These are phyloP conservation scores for Syrphus vitripennis DNA, from an alignment of 2,888 invertebrate genomes.

Conservation along the genomic window DNA sequence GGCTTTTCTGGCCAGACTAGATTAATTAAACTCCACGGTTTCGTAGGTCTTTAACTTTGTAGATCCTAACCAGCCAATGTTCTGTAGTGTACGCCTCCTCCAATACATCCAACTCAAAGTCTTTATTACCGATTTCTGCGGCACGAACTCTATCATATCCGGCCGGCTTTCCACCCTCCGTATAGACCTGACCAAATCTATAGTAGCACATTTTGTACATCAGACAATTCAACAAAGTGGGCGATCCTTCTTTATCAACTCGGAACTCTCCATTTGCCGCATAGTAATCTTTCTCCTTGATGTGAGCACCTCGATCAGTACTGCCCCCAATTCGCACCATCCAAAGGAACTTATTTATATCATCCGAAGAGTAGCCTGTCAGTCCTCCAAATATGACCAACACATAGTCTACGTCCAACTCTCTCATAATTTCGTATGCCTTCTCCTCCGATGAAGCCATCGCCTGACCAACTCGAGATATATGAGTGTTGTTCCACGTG, in stretches of 20 bases:
- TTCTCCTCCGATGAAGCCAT: conserved; percentile 98
- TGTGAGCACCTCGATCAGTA: conserved; percentile 96
- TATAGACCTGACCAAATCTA: conserved; percentile 96
- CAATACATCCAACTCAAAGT: conserved; percentile 98
- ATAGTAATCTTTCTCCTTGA: conserved; percentile 98
- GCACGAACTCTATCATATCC: conserved; percentile 98
- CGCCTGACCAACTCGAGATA: conserved; percentile 98
- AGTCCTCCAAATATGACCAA: conserved; percentile 99
- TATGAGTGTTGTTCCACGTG: conserved; percentile 99
- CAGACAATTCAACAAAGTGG: conserved; percentile 95
- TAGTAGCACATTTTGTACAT: conserved; percentile 99
- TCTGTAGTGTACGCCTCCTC: conserved; percentile 99
- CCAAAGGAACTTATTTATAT: conserved; percentile 99
- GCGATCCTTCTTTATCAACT: conserved; percentile 96
- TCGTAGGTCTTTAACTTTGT: conserved; percentile 96
- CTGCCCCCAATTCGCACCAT: conserved; percentile 99
- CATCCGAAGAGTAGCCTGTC: conserved; percentile 98
- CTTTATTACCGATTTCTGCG: conserved; percentile 99
- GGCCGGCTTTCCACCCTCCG: conserved; percentile 96
- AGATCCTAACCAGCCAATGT: conserved; percentile 99
- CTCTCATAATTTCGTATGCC: conserved; percentile 98
- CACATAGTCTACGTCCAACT: conserved; percentile 98
- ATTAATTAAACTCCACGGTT: conserved; percentile 89
- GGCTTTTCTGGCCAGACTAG: neutral
- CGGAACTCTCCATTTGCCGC: conserved; percentile 97